Conservation (phyloP, 2,888 invertebrate genomes). For the Apotomis betuletana region DNA sequence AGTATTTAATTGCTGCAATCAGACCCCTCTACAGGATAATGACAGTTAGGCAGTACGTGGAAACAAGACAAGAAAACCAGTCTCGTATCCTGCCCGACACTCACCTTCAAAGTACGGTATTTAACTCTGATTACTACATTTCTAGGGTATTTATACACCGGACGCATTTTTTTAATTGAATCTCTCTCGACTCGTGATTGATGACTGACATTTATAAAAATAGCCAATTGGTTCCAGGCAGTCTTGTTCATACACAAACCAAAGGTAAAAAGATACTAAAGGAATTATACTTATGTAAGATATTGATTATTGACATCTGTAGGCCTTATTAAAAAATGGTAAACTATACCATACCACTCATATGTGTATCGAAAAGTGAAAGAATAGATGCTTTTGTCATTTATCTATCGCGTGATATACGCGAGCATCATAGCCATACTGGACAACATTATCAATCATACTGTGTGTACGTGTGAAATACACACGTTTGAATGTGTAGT, state of each 20-base stretch:
- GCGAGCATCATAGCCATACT: too few relatives aligned
- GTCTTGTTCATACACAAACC: neutral
- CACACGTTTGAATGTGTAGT: too few relatives aligned
- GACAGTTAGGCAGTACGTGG: conserved; percentile 46
- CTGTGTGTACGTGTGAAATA: too few relatives aligned
- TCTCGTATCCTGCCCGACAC: conserved; percentile 47
- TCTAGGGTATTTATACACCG: conserved; percentile 18
- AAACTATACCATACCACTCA: too few relatives aligned
- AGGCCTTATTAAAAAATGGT: too few relatives aligned
- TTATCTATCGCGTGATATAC: too few relatives aligned
- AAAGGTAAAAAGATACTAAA: too few relatives aligned
- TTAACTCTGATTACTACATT: conserved; percentile 30
- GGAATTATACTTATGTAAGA: too few relatives aligned
- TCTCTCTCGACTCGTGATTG: conserved; percentile 17
- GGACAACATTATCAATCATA: too few relatives aligned
- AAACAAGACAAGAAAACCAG: conserved; percentile 46
- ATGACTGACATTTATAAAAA: conserved; percentile 12
- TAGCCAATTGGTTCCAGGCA: conserved; percentile 4
- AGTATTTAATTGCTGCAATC: conserved; percentile 30
- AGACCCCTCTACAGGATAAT: conserved; percentile 44
- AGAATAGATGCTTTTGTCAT: too few relatives aligned
- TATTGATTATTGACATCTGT: too few relatives aligned
- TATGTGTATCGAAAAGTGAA: too few relatives aligned
- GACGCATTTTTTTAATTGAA: conserved; percentile 21
- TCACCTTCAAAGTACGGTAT: conserved; percentile 31